Evolutionary conservation across 2,113 vertebrate genomes (phyloP), one percentile per base, ranked within the genome.

Genomic region (Pleuronectes platessa): DNA sequence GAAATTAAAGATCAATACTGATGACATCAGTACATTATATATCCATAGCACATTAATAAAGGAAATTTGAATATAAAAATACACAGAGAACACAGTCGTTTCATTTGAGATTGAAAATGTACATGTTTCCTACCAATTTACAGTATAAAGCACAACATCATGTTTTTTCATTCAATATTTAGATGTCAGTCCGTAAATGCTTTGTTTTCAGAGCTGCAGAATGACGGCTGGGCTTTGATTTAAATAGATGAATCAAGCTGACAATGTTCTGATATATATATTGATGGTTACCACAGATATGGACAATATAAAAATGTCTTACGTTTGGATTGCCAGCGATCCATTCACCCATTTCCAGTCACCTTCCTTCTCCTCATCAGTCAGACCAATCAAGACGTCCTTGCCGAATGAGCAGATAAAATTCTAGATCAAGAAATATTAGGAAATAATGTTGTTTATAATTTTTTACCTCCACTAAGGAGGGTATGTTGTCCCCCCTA

Each of bases 241-340:
- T 21, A 54, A 21, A 21, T 12, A 49, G 5, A 17, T 49, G 45
- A 15, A 49, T 51, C 1, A 15, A 51, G 18, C 3, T 4, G 47
- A 51, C 4, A 18, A 6, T 51, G 17, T n/a, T 26, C 21, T 63
- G 47, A 37, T 11, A 55, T 18, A 24, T 13, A 56, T 31, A 47
- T 65, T 27, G 11, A 74, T 12, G 49, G 49, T 24, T 58, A 35
- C 4, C 42, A 67, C 11, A 26, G 12, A 17, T 51, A n/a, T 18
- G 18, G 21, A 49, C 42, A 37, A 17, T 67, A 26, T 2, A 0
- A 56, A 49, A 73, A 68, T 56, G 49, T 37, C 70, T 62, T 62
- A 74, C 71, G 0, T 3, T 4, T 0, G 3, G 2, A 0, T 18
- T 15, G 0, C 11, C 18, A 0, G 0, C 0, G 5, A 42, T 64